A percentile compares a stretch with the other conserved stretches of the same genome.
phyloP scores from a whole-genome alignment of 2,888 invertebrate species.

The Dioctria linearis region DNA sequence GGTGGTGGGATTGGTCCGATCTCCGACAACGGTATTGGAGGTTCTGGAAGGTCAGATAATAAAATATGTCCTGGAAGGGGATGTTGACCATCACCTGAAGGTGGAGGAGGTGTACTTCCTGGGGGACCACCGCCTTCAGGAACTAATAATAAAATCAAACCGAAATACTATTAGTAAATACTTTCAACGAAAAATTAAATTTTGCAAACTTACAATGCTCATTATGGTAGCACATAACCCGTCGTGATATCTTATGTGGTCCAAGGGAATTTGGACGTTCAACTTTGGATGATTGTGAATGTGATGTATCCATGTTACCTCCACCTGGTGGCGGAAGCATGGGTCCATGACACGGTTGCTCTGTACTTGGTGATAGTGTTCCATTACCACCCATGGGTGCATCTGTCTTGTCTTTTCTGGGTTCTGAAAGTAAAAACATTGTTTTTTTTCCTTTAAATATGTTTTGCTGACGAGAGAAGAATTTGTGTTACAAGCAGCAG shows the following conservation, averaged over 20 bases:
- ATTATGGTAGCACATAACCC: conserved; percentile 85
- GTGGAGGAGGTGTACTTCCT: conserved; percentile 70
- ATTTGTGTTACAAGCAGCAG: too few relatives aligned
- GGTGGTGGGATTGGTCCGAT: conserved; percentile 95
- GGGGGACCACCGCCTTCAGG: conserved; percentile 74
- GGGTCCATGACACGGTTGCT: conserved; percentile 70
- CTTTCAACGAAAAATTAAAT: conserved; percentile 5
- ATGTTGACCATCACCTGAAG: conserved; percentile 67
- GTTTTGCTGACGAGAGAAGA: too few relatives aligned
- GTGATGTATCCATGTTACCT: conserved; percentile 64
- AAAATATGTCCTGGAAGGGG: conserved; percentile 75
- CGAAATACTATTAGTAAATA: conserved; percentile 24
- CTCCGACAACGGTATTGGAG: conserved; percentile 92
- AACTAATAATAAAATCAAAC: conserved; percentile 68
- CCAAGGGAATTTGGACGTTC: conserved; percentile 87
- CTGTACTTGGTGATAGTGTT: conserved; percentile 77
- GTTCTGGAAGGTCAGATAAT: conserved; percentile 91
- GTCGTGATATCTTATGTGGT: conserved; percentile 82
- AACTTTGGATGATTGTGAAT: conserved; percentile 75
- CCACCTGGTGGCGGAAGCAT: conserved; percentile 71
- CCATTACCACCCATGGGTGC: conserved; percentile 74
- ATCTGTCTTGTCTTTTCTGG: conserved; percentile 94
- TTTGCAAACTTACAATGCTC: conserved; percentile 77
- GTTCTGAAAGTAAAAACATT: conserved; percentile 78
- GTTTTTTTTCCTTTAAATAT: background rate